These are phyloP conservation scores for Sarcophaga subvicina DNA, from an alignment of 2,888 invertebrate species.

Conservation along the genomic window DNA sequence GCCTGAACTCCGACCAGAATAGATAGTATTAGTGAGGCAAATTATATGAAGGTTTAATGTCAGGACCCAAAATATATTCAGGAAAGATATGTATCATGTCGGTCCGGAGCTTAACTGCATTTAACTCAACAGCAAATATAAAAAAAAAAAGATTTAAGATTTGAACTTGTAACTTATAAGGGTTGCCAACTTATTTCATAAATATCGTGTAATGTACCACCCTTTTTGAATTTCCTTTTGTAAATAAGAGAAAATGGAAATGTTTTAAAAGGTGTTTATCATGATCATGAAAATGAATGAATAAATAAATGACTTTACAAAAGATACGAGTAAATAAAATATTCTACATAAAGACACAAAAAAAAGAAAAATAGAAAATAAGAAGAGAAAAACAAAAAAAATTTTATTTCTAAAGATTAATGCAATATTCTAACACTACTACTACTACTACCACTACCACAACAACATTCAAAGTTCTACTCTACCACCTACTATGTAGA, in stretches of 20 bases:
- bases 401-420: background rate
- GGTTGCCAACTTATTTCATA: too few relatives aligned
- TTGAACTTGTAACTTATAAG: too few relatives aligned
- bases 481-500: background rate
- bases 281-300: constrained; percentile 41
- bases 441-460: background rate
- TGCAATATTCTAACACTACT: background rate
- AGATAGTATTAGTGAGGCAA: too few relatives aligned
- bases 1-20: too few relatives aligned
- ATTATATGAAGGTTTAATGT: too few relatives aligned
- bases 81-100: too few relatives aligned
- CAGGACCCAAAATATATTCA: too few relatives aligned
- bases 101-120: too few relatives aligned
- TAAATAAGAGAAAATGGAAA: constrained; percentile 1
- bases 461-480: background rate
- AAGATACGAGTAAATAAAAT: background rate
- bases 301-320: constrained; percentile 36
- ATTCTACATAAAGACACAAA: background rate
- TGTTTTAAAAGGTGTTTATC: constrained; percentile 41
- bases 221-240: background rate
- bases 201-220: background rate
- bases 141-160: too few relatives aligned
- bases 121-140: too few relatives aligned
- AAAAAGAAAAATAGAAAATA: background rate
- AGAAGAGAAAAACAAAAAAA: background rate